These are phyloP conservation scores for Cephus pulcher DNA, from an alignment of 2,888 invertebrate species.

Conservation along the genomic window DNA sequence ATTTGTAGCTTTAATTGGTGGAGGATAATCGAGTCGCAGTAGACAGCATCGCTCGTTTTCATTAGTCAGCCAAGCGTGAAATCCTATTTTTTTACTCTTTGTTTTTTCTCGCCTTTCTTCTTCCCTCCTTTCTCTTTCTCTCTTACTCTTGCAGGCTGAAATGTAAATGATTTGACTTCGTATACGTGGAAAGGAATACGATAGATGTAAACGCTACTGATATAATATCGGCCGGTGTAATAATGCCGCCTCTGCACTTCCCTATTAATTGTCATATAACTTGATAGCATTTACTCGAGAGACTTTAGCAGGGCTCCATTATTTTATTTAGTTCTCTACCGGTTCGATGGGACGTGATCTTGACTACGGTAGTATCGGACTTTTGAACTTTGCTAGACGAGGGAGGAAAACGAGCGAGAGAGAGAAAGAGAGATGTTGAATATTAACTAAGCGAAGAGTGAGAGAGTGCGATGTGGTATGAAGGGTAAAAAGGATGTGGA, in stretches of 20 bases:
- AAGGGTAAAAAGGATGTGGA: background rate
- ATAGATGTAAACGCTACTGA: background rate
- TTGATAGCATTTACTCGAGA: background rate
- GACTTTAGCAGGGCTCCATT: background rate
- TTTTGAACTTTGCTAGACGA: background rate
- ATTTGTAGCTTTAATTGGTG: background rate
- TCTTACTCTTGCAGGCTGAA: background rate
- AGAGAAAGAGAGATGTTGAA: background rate
- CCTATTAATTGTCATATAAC: constrained; percentile 49
- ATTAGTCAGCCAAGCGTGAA: background rate
- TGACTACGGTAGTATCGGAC: background rate
- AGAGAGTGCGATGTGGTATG: background rate
- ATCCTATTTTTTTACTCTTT: background rate
- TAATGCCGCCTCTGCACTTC: constrained; percentile 48
- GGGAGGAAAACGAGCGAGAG: background rate
- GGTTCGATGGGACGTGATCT: background rate
- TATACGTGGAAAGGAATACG: background rate
- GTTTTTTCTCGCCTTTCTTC: background rate
- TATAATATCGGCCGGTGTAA: constrained; percentile 1
- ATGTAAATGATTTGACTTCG: background rate
- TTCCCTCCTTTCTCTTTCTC: background rate
- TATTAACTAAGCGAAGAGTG: background rate
- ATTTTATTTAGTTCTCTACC: background rate
- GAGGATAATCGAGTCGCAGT: background rate
- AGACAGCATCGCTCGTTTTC: background rate